Evolutionary conservation across 92 coral and sea anemone genomes (phyloP).

Genomic region (Galaxea fascicularis): DNA sequence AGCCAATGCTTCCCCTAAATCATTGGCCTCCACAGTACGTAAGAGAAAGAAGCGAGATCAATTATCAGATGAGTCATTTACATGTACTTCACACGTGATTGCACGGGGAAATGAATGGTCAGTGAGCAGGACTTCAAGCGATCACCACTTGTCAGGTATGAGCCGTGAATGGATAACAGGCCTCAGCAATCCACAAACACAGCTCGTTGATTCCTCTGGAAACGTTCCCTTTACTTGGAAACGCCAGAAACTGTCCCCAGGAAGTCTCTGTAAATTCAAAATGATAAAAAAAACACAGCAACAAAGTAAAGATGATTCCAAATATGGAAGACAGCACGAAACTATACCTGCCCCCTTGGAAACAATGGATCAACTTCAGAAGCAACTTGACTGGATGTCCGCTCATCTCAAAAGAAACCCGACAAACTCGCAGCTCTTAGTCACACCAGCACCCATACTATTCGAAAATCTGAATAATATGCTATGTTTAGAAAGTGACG

Average conservation of each 20-base stretch:
- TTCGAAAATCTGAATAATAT: not conserved
- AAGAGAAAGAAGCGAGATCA: constrained; percentile 1
- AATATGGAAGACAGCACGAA: not conserved
- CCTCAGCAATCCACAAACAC: not conserved
- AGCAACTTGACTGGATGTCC: not conserved
- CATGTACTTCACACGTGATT: not conserved
- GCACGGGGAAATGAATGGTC: not conserved
- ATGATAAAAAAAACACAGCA: not conserved
- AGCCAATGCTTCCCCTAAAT: not conserved
- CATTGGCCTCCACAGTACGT: not conserved
- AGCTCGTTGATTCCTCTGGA: not conserved
- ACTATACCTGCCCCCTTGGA: not conserved
- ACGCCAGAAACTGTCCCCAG: not conserved
- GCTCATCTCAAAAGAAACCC: not conserved
- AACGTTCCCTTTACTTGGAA: not conserved
- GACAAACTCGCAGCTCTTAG: not conserved
- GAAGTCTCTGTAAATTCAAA: not conserved
- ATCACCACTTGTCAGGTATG: constrained; percentile 1
- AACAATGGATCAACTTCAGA: not conserved
- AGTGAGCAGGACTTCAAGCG: not conserved
- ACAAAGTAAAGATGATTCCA: not conserved
- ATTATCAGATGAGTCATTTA: not conserved
- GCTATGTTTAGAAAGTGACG: constrained; percentile 14
- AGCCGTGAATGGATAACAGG: not conserved
- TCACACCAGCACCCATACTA: constrained; percentile 25